These are phyloP conservation scores for Campoplex nolae DNA, from an alignment of 2,888 invertebrate species.

Conservation along the genomic window DNA sequence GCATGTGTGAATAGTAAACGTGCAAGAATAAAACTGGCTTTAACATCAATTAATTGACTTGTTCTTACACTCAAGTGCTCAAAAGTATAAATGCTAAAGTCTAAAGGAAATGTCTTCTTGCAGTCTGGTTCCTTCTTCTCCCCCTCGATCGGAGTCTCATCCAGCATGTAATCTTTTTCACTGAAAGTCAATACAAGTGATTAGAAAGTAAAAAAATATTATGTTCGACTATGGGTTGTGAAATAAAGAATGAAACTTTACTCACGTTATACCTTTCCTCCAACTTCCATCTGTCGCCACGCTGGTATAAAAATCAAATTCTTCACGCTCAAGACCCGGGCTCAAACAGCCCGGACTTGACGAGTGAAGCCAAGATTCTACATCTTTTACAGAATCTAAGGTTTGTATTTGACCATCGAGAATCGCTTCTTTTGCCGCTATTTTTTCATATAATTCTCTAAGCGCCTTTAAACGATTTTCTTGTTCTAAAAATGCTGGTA, in stretches of 20 bases:
- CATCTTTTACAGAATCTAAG: slow-evolving; percentile 87
- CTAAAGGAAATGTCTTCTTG: slow-evolving; percentile 86
- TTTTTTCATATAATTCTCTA: slow-evolving; percentile 87
- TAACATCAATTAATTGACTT: not conserved
- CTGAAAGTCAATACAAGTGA: slow-evolving; percentile 54
- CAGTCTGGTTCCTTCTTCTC: slow-evolving; percentile 87
- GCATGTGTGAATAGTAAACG: not conserved
- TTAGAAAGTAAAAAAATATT: not conserved
- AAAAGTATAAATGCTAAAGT: slow-evolving; percentile 88
- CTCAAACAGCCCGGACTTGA: slow-evolving; percentile 88
- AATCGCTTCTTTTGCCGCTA: slow-evolving; percentile 87
- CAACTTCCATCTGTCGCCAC: slow-evolving; percentile 87
- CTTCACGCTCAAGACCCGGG: slow-evolving; percentile 88
- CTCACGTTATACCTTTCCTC: slow-evolving; percentile 84
- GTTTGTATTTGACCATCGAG: slow-evolving; percentile 88
- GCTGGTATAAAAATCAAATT: slow-evolving; percentile 89
- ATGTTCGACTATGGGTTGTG: not conserved
- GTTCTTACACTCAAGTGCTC: slow-evolving; percentile 87
- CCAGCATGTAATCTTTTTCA: slow-evolving; percentile 77
- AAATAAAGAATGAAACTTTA: not conserved
- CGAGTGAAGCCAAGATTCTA: slow-evolving; percentile 87
- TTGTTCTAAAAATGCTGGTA: slow-evolving; percentile 91
- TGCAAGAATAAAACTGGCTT: not conserved
- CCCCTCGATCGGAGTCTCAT: slow-evolving; percentile 79
- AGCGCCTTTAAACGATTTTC: slow-evolving; percentile 89